Conservation (phyloP, 2,797 vertebrate genomes). For the Oreortyx pictus region DNA sequence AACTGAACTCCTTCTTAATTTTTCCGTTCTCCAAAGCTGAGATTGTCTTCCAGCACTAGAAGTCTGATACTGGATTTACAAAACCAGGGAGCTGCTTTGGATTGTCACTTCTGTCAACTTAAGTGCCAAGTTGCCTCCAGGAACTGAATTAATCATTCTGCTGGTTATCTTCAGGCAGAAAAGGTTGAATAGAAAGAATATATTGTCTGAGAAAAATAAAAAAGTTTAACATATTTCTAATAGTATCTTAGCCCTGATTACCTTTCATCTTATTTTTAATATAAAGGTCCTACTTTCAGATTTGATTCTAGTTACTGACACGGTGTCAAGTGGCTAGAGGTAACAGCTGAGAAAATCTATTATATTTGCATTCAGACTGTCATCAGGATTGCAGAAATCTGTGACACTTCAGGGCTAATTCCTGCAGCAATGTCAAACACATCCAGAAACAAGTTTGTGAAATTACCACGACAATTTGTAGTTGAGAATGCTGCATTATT, state of each 20-base stretch:
- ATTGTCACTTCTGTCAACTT: background rate
- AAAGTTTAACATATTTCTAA: constrained; percentile 8
- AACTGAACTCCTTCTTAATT: background rate
- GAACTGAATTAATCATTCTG: background rate
- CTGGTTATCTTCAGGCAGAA: background rate
- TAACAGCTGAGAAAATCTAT: constrained; percentile 41
- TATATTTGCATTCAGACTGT: constrained; percentile 54
- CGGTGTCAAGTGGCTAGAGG: constrained; percentile 40
- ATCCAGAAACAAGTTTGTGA: constrained; percentile 41
- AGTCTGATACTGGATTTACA: background rate
- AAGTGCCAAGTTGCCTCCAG: background rate
- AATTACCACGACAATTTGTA: constrained; percentile 42
- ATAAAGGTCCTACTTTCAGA: constrained; percentile 35
- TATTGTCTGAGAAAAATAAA: constrained; percentile 22
- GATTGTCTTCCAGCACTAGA: background rate
- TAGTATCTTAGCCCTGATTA: background rate
- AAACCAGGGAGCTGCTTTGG: background rate
- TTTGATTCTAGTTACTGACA: constrained; percentile 43
- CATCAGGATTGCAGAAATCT: constrained; percentile 3
- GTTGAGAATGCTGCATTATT: constrained; percentile 27
- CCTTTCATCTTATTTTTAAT: constrained; percentile 30
- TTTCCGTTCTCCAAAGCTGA: background rate
- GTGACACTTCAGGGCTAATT: constrained; percentile 25
- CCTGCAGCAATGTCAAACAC: constrained; percentile 28
- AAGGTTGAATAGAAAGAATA: constrained; percentile 1